These are phyloP conservation scores for Gambusia yucatana DNA, from an alignment of 2,797 vertebrate genomes.

Conservation along the genomic window DNA sequence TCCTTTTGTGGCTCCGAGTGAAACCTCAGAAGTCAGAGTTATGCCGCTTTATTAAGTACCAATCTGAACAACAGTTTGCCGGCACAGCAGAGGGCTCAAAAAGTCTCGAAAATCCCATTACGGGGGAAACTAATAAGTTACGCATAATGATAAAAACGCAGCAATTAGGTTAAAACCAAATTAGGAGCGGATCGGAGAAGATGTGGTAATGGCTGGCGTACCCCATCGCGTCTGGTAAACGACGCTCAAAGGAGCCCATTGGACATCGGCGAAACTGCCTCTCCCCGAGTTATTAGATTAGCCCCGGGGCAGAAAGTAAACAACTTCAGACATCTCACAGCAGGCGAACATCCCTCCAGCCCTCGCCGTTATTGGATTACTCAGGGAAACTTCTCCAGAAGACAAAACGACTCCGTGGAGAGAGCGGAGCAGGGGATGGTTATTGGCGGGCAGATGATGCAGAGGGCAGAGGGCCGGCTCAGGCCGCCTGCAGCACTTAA, in stretches of 20 bases:
- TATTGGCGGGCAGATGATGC: conserved; percentile 62
- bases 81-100: conserved; percentile 42
- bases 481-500: conserved; percentile 59
- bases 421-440: conserved; percentile 55
- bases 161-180: conserved; percentile 71
- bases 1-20: conserved; percentile 33
- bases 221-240: conserved; percentile 70
- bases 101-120: conserved; percentile 62
- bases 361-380: conserved; percentile 74
- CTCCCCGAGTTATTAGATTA: conserved; percentile 78
- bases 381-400: conserved; percentile 68
- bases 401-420: conserved; percentile 72
- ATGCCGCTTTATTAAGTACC: conserved; percentile 55
- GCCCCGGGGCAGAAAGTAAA: conserved; percentile 74
- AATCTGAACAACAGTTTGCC: conserved; percentile 54
- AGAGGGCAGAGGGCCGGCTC: conserved; percentile 44
- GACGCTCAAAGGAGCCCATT: conserved; percentile 75
- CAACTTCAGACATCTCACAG: conserved; percentile 74
- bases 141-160: conserved; percentile 68
- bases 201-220: conserved; percentile 69
- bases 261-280: conserved; percentile 69
- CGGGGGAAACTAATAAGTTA: conserved; percentile 60
- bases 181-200: conserved; percentile 75
- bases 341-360: conserved; percentile 53
- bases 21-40: conserved; percentile 42